Base-by-base conservation (phyloP, 2,797 vertebrate genomes). In the Periparus ater region DNA sequence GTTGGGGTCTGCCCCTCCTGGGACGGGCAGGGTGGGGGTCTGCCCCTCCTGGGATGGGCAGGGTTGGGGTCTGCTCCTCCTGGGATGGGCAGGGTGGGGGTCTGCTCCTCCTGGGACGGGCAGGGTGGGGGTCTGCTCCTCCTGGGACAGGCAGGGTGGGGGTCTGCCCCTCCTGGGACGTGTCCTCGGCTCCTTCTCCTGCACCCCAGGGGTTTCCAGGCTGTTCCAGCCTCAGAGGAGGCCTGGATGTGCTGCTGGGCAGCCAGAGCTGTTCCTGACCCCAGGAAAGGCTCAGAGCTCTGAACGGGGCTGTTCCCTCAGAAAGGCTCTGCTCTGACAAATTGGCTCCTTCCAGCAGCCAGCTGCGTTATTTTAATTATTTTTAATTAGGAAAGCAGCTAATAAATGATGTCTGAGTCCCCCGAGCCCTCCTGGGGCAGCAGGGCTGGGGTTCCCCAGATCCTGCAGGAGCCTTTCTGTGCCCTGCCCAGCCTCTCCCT, bases 371-470 rank as follows among this genome's bases (percentile, higher is more conserved):
- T n/a, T n/a, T n/a, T n/a, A n/a, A n/a, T n/a, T n/a, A n/a, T n/a
- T n/a, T n/a, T n/a, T n/a, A 84, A 94, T 95, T 94, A 91, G 74
- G 79, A 11, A 75, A 90, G 62, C 15, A 48, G 53, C 60, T 79
- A 82, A 89, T 79, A 55, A 91, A 85, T 67, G 92, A 70, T 25
- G 29, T 30, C 51, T 73, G 68, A 29, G 4, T 65, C 42, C 75
- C 48, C 0, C 2, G 15, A 89, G 55, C 71, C 51, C 7, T 18
- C 47, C 30, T 3, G 0, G 73, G 68, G 72, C 42, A 29, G 66
- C 3, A 1, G 40, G 5, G 26, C 76, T 83, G 11, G 17, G 45
- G 14, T 47, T 54, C 34, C 66, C n/a, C 54, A 5, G 57, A n/a
- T 79, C 51, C 76, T 11, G 21, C 34, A 66, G 84, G 70, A 86